Conservation (phyloP, 1,140 invertebrate genomes). For the Heliconius congener region DNA sequence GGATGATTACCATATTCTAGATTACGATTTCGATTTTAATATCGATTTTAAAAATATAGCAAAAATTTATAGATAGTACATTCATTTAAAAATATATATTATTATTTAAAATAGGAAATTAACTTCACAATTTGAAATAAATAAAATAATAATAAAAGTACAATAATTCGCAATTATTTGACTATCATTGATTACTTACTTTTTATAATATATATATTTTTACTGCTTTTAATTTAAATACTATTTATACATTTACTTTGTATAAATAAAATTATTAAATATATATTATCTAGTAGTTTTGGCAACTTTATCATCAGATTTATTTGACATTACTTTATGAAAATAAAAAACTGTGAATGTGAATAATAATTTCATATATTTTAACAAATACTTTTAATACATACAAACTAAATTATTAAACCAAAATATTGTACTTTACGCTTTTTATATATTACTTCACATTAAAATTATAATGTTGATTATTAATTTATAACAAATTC, state of each 20-base stretch:
- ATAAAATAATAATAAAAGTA: too few species aligned
- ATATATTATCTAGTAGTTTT: not conserved
- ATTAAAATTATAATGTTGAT: not conserved
- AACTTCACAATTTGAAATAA: too few species aligned
- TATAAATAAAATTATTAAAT: too few species aligned
- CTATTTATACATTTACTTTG: too few species aligned
- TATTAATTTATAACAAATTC: constrained; percentile 4
- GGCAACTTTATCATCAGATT: not conserved
- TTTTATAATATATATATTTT: too few species aligned
- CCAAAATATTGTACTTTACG: not conserved
- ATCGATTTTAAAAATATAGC: not conserved
- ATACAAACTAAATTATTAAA: not conserved
- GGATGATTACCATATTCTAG: not conserved
- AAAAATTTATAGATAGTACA: too few species aligned
- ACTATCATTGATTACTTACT: too few species aligned
- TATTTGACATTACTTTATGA: not conserved
- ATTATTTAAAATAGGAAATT: too few species aligned
- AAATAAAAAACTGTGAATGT: not conserved
- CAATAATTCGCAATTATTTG: too few species aligned
- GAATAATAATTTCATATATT: too few species aligned
- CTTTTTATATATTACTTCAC: not conserved
- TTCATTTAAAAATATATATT: too few species aligned
- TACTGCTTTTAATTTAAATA: too few species aligned
- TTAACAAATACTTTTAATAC: not conserved
- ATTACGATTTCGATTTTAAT: not conserved